Base-by-base conservation (phyloP, 2,113 vertebrate genomes). In the Epinephelus cyanopodus region DNA sequence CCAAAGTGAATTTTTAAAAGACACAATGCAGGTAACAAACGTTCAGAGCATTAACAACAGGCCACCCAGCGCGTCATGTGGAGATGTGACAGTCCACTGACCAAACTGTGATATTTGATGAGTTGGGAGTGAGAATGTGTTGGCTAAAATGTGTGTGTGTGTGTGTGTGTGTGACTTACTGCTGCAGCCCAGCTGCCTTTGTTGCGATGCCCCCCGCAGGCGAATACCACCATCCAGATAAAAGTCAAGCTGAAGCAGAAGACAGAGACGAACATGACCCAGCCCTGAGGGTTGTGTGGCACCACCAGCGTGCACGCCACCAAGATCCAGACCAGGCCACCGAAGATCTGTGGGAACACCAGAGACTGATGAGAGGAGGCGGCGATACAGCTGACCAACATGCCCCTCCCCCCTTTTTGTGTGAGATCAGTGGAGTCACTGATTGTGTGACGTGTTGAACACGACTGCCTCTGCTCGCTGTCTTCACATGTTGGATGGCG, bases 191-290 rank as follows among this genome's bases (percentile, higher is more conserved):
- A 97, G 70, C 75, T 86, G 5, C 86, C 14, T 14, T 81, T 92
- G 83, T 94, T 95, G 0, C 81, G 33, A 0, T 97, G 96, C 4
- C 63, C 82, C 0, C 95, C 95, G 2, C 91, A 93, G 62, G 91
- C 53, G 27, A 96, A 97, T 37, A 96, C 56, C 39, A 96, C 1
- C 63, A 96, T 45, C 93, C 96, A 94, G 69, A 92, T 5, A 0
- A 95, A 95, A 1, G 96, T 97, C 69, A 94, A 56, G 37, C 95
- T 5, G 14, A 97, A 97, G 87, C 96, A 97, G 88, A 97, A 96
- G 62, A 97, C 88, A 0, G 96, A 96, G 37, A 97, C 96, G 1
- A 95, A 95, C 95, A 97, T 97, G 60, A 97, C 96, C 94, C 96
- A 97, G 80, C 93, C 96, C 90, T 95, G 96, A 47, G 95, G 79